phyloP scores from a whole-genome alignment of 2,113 vertebrate genomes.

The Gavialis gangeticus region DNA sequence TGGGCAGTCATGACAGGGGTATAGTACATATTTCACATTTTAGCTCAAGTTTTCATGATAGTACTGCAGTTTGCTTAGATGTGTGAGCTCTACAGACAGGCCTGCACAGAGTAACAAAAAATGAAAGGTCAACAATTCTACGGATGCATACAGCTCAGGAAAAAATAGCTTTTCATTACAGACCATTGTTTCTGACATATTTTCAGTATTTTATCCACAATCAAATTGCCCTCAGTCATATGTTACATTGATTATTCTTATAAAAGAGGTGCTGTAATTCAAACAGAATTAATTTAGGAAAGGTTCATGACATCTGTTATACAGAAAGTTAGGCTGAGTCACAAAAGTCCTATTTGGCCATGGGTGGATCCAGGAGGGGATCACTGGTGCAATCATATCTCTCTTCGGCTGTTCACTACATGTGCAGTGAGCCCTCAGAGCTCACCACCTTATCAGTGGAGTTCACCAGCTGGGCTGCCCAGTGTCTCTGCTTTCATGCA shows the following conservation, averaged over 20 bases:
- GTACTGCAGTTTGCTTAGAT: not conserved
- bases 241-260: not conserved
- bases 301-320: too few species aligned
- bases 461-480: too few species aligned
- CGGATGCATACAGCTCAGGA: not conserved
- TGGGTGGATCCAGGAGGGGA: too few species aligned
- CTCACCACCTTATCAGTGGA: too few species aligned
- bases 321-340: too few species aligned
- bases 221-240: fast-evolving
- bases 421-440: too few species aligned
- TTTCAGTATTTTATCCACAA: not conserved
- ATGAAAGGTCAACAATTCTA: not conserved
- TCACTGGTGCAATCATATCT: too few species aligned
- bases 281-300: too few species aligned
- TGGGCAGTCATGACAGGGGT: not conserved
- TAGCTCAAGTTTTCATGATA: not conserved
- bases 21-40: not conserved
- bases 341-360: too few species aligned
- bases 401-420: too few species aligned
- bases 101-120: not conserved
- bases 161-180: not conserved
- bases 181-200: not conserved
- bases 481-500: too few species aligned
- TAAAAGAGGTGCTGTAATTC: too few species aligned
- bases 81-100: not conserved